Evolutionary conservation across 1,140 invertebrate species (phyloP).

Genomic region (Planococcus citri): DNA sequence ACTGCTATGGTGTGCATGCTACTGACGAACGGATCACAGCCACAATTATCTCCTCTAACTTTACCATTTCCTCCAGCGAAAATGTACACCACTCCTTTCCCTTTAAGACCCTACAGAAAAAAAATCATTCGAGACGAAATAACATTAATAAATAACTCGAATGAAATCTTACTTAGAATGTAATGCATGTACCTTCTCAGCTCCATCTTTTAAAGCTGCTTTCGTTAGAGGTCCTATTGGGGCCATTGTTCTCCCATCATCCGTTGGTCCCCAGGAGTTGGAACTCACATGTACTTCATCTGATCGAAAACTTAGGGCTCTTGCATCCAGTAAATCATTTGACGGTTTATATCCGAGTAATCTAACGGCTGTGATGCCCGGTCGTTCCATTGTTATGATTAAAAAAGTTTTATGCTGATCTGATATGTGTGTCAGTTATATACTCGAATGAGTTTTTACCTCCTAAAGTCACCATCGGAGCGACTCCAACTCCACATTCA

Average conservation of each 20-base stretch:
- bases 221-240: conserved; percentile 66
- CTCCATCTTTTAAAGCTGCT: conserved; percentile 60
- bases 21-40: conserved; percentile 78
- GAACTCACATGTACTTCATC: conserved; percentile 75
- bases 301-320: conserved; percentile 50
- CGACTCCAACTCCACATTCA: conserved; percentile 76
- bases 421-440: no score
- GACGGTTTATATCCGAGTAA: conserved; percentile 45
- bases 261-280: conserved; percentile 80
- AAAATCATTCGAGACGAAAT: conserved; percentile 2
- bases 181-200: conserved; percentile 43
- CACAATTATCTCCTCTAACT: conserved; percentile 68
- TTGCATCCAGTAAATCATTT: conserved; percentile 74
- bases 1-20: conserved; percentile 79
- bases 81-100: conserved; percentile 74
- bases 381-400: no score
- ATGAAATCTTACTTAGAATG: no score
- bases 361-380: neutral
- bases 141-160: no score
- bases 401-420: neutral
- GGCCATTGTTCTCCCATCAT: conserved; percentile 78
- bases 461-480: conserved; percentile 63
- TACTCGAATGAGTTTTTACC: conserved; percentile 35
- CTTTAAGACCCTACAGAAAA: conserved; percentile 63
- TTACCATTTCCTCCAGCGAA: conserved; percentile 92